phyloP scores from a whole-genome alignment of 2,797 vertebrate genomes.

The Hippoglossus hippoglossus region DNA sequence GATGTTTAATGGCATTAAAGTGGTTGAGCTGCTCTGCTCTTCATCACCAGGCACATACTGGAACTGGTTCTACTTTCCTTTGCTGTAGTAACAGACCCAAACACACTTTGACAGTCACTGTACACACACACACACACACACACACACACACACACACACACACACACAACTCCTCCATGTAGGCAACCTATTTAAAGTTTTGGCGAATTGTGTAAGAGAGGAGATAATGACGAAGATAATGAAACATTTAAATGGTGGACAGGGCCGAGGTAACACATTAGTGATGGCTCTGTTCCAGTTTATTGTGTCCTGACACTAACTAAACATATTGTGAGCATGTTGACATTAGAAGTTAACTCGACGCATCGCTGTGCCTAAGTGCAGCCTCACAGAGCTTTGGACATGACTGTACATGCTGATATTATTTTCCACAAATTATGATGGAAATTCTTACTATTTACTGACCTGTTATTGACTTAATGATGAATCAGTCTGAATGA shows the following conservation, averaged over 20 bases:
- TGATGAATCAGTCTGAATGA: too few relatives aligned
- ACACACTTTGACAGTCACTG: constrained; percentile 31
- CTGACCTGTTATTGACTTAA: too few relatives aligned
- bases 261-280: too few relatives aligned
- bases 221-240: not conserved
- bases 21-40: constrained; percentile 56
- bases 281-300: constrained; percentile 1
- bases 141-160: not conserved
- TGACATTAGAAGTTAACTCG: too few relatives aligned
- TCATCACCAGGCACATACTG: constrained; percentile 45
- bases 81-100: constrained; percentile 47
- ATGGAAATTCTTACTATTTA: too few relatives aligned
- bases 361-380: too few relatives aligned
- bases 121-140: not conserved
- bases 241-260: not conserved
- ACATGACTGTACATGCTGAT: too few relatives aligned
- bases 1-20: constrained; percentile 57
- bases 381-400: too few relatives aligned
- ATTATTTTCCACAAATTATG: too few relatives aligned
- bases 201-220: constrained; percentile 5
- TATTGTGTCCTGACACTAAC: not conserved
- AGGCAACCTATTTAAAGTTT: constrained; percentile 26
- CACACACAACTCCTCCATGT: not conserved
- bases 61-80: constrained; percentile 18
- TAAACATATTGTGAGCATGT: not conserved